phyloP scores from a whole-genome alignment of 2,888 invertebrate genomes.

The Tenthredo notha region DNA sequence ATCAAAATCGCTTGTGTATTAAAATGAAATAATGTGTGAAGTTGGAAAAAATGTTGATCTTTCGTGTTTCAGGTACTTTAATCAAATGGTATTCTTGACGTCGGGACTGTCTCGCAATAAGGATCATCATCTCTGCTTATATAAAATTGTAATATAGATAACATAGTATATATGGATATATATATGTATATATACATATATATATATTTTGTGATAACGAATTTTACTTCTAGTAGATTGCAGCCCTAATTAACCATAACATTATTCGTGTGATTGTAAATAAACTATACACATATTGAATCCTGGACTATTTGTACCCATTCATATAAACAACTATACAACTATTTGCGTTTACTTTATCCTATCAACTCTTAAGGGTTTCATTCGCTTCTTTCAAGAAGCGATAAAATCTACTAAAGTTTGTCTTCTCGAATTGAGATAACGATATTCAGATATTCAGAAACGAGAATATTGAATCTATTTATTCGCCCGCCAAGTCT shows the following conservation, averaged over 20 bases:
- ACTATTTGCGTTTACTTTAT: background rate
- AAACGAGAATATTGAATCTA: background rate
- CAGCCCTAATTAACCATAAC: background rate
- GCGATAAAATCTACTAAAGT: too few species aligned
- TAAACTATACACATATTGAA: background rate
- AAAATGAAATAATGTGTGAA: background rate
- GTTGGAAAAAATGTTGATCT: background rate
- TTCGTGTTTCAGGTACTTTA: constrained; percentile 46
- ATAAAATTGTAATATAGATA: constrained; percentile 15
- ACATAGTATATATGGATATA: background rate
- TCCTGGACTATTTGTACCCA: background rate
- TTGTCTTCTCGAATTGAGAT: too few species aligned
- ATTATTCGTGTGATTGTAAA: constrained; percentile 32
- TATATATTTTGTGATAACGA: constrained; percentile 51
- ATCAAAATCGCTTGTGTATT: background rate
- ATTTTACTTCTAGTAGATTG: constrained; percentile 2
- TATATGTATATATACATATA: too few species aligned
- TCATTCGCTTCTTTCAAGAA: too few species aligned
- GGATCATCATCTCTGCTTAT: constrained; percentile 21
- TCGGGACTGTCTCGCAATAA: background rate
- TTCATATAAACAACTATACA: background rate
- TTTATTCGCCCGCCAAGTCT: background rate
- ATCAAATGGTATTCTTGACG: constrained; percentile 45
- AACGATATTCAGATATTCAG: background rate
- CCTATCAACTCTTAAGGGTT: too few species aligned